Conservation (phyloP, 2,797 vertebrate species). For the Myoxocephalus aenaeus region DNA sequence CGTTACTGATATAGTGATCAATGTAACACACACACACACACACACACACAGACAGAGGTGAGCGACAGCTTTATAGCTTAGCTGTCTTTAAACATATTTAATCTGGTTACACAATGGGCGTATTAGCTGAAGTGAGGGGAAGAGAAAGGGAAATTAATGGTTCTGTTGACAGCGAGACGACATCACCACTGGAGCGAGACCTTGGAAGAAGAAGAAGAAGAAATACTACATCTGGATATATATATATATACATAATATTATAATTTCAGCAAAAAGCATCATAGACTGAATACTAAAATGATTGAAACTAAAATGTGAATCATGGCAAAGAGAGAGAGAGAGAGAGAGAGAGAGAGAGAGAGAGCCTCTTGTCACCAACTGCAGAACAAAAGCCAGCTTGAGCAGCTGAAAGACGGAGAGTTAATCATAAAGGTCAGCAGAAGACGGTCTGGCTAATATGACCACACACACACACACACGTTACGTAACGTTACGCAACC, state of each 20-base stretch:
- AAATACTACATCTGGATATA: constrained; percentile 8
- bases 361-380: neutral
- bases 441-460: constrained; percentile 47
- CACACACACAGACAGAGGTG: constrained; percentile 35
- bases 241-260: neutral
- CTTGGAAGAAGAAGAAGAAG: too few relatives aligned
- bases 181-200: neutral
- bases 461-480: constrained; percentile 50
- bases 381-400: constrained; percentile 7
- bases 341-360: too few relatives aligned
- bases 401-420: constrained; percentile 31
- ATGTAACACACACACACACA: too few relatives aligned
- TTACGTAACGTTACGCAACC: constrained; percentile 64
- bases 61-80: constrained; percentile 11
- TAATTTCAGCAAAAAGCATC: too few relatives aligned
- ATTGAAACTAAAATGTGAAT: too few relatives aligned
- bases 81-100: constrained; percentile 44
- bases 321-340: too few relatives aligned
- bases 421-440: constrained; percentile 66
- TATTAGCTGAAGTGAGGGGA: constrained; percentile 27
- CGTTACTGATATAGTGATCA: neutral
- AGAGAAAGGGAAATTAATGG: constrained; percentile 41
- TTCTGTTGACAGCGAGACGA: constrained; percentile 53
- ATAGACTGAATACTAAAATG: too few relatives aligned
- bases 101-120: constrained; percentile 32